Conservation (phyloP, 2,113 vertebrate genomes). For the Petrocephalus zakoni region DNA sequence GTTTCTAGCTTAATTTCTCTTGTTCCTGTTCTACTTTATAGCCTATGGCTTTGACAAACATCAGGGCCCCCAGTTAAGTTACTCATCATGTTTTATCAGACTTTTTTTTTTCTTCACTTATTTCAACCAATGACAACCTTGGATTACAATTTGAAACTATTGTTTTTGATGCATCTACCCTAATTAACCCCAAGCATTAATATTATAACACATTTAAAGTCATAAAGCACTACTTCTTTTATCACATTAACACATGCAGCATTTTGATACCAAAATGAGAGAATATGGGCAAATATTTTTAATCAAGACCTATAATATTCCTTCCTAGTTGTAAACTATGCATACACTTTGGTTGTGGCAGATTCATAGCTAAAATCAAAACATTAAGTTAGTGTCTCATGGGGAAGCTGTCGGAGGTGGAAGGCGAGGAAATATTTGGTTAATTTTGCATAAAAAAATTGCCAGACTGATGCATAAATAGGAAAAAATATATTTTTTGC, state of each 20-base stretch:
- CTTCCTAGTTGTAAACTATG: background rate
- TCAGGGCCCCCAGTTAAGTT: background rate
- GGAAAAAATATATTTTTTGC: background rate
- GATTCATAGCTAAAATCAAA: background rate
- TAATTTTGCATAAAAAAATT: background rate
- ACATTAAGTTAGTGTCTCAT: background rate
- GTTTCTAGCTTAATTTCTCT: background rate
- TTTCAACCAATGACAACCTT: background rate
- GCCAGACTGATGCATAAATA: background rate
- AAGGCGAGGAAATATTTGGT: background rate
- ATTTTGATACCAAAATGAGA: background rate
- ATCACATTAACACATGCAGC: background rate
- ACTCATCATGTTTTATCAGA: background rate
- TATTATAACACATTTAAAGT: background rate
- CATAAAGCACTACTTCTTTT: background rate
- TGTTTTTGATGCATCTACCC: background rate
- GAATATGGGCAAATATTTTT: background rate
- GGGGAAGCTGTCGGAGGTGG: background rate
- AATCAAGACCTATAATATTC: background rate
- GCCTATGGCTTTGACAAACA: background rate
- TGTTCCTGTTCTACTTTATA: background rate
- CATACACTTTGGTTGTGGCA: background rate
- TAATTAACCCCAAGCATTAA: background rate
- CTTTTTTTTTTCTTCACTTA: background rate
- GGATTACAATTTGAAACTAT: background rate